Evolutionary conservation across 2,888 invertebrate species (phyloP).

Genomic region (Dasysyrphus tricinctus): DNA sequence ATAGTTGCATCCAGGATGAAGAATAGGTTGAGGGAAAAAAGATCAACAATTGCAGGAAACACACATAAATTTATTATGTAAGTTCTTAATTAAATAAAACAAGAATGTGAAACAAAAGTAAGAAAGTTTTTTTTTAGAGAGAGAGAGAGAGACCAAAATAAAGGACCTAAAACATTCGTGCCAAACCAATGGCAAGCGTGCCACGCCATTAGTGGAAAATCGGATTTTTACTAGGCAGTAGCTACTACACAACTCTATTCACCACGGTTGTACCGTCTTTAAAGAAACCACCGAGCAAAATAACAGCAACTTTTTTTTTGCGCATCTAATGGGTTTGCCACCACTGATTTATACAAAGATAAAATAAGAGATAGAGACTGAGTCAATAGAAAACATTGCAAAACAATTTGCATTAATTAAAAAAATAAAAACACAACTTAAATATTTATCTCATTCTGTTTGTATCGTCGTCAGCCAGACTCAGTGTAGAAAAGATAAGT

Average conservation of each 20-base stretch:
- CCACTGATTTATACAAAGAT: neutral
- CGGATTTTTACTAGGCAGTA: no score
- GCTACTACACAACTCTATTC: no score
- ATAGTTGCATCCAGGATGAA: neutral
- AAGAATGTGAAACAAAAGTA: constrained; percentile 14
- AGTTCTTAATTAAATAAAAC: constrained; percentile 68
- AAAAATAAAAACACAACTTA: neutral
- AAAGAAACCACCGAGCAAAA: no score
- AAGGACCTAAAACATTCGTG: neutral
- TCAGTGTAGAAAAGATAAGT: neutral
- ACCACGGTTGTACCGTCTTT: no score
- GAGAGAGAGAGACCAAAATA: neutral
- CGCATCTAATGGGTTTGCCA: neutral
- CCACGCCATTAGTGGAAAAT: neutral
- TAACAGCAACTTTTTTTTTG: no score
- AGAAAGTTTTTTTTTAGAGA: neutral
- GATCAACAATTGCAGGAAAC: neutral
- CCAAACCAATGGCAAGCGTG: neutral
- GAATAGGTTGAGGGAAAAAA: neutral
- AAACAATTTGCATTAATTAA: constrained; percentile 2
- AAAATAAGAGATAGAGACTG: neutral
- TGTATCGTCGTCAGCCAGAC: neutral
- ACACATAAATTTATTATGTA: constrained; percentile 51
- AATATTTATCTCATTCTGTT: neutral
- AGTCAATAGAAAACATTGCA: neutral